Conservation (phyloP, 2,888 invertebrate genomes). For the Lasioglossum vierecki region DNA sequence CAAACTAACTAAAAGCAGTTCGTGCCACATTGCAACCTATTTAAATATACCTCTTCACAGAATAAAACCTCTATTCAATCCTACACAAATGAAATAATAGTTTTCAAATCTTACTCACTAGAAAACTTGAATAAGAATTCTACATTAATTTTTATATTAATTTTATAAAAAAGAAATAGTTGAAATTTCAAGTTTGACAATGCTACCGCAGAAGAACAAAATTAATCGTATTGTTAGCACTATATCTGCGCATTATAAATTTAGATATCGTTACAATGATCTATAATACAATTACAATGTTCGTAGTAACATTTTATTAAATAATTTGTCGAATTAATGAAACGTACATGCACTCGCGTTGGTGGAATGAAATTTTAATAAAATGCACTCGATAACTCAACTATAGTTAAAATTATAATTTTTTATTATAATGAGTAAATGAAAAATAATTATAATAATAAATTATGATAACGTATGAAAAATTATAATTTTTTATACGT, state of each 20-base stretch:
- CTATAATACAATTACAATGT: neutral
- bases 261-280: neutral
- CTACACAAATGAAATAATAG: neutral
- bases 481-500: no score
- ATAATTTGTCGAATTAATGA: neutral
- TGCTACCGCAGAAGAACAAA: neutral
- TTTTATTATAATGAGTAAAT: no score
- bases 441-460: no score
- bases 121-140: neutral
- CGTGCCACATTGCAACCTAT: neutral
- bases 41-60: neutral
- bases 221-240: neutral
- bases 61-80: neutral
- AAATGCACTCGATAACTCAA: neutral
- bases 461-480: no score
- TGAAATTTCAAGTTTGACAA: neutral
- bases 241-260: neutral
- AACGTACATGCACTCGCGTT: neutral
- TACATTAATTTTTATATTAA: neutral
- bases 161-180: neutral
- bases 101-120: neutral
- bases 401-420: no score
- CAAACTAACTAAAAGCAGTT: slow-evolving; percentile 37
- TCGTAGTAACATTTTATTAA: neutral
- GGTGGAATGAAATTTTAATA: neutral